Conservation (phyloP, 2,888 invertebrate species). For the Drosophila phalerata region DNA sequence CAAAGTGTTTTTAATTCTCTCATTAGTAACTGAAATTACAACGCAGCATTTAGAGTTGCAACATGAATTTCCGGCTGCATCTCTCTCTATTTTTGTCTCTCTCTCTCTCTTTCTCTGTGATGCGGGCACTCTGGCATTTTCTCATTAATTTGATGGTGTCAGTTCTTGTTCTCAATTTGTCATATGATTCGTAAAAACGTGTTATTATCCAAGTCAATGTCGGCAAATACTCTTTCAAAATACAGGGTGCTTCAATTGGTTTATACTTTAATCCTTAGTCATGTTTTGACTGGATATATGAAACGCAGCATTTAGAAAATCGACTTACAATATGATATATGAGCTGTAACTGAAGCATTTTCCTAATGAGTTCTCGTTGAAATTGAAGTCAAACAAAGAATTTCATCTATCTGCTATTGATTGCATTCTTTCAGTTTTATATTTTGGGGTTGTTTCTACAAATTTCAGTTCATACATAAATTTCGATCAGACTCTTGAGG, state of each 20-base stretch:
- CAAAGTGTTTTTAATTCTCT: constrained; percentile 82
- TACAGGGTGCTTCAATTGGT: constrained; percentile 14
- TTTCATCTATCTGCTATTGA: constrained; percentile 4
- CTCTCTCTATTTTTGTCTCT: constrained; percentile 1
- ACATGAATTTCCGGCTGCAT: constrained; percentile 37
- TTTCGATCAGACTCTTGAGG: constrained; percentile 34
- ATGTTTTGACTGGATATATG: background rate
- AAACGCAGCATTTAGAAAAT: background rate
- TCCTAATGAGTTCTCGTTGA: constrained; percentile 36
- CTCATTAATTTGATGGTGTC: constrained; percentile 51
- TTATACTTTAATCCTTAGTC: background rate
- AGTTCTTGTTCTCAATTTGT: constrained; percentile 59
- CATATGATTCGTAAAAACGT: constrained; percentile 49
- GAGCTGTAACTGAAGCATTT: constrained; percentile 21
- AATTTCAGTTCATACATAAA: constrained; percentile 49
- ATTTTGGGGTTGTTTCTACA: constrained; percentile 17
- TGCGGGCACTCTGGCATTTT: constrained; percentile 49
- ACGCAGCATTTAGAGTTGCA: constrained; percentile 44
- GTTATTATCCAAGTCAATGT: constrained; percentile 37
- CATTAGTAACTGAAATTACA: constrained; percentile 80
- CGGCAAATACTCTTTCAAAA: constrained; percentile 14
- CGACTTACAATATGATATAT: constrained; percentile 8
- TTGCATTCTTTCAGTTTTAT: background rate
- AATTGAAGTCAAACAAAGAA: constrained; percentile 9
- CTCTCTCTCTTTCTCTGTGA: constrained; percentile 12